phyloP scores from a whole-genome alignment of 2,888 invertebrate species.

The Cybosia mesomella region DNA sequence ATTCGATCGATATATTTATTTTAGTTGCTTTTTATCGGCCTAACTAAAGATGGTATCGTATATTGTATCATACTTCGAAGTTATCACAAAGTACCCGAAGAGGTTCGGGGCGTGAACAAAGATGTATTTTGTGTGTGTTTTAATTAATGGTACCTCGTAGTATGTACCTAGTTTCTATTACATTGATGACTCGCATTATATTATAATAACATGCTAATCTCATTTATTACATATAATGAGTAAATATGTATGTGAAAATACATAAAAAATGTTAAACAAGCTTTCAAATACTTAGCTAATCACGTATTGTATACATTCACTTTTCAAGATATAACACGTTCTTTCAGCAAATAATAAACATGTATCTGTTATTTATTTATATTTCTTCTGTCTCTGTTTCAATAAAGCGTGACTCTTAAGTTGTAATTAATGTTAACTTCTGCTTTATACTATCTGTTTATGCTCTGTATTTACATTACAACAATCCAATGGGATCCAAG shows the following conservation, averaged over 20 bases:
- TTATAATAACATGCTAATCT: conserved; percentile 2
- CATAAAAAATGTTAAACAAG: conserved; percentile 35
- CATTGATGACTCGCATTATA: too few relatives aligned
- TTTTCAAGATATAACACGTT: not conserved
- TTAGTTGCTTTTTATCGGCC: too few relatives aligned
- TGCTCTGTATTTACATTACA: not conserved
- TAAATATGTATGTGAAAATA: conserved; percentile 40
- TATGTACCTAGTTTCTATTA: too few relatives aligned
- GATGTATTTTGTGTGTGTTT: too few relatives aligned
- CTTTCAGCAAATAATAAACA: not conserved
- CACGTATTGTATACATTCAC: conserved; percentile 4
- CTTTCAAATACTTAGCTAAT: conserved; percentile 26
- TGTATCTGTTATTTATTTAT: not conserved
- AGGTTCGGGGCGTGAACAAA: too few relatives aligned
- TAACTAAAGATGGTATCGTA: too few relatives aligned
- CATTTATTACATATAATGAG: conserved; percentile 28
- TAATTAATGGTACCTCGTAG: too few relatives aligned
- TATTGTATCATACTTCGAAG: too few relatives aligned
- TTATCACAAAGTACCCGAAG: too few relatives aligned
- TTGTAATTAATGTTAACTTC: not conserved
- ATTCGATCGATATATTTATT: too few relatives aligned
- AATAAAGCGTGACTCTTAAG: not conserved
- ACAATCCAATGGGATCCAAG: not conserved
- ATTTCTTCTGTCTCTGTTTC: not conserved
- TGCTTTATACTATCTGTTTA: not conserved